These are phyloP conservation scores for Rhinoraja longicauda DNA, from an alignment of 2,797 vertebrate species.

Conservation along the genomic window DNA sequence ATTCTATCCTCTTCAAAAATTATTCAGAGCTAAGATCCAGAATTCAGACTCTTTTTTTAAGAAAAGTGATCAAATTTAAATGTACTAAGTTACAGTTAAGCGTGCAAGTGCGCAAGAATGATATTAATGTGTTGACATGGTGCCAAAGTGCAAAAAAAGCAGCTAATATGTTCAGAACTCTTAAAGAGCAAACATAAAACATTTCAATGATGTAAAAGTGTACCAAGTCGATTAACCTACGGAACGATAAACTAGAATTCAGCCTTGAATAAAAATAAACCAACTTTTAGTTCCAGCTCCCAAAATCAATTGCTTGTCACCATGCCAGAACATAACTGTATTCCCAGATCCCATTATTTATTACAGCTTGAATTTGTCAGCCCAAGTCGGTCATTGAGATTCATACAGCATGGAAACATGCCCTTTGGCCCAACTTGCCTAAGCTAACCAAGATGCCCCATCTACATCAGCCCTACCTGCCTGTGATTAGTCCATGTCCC, in stretches of 20 bases:
- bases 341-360: background rate
- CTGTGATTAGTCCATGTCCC: too few relatives aligned
- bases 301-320: background rate
- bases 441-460: too few relatives aligned
- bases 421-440: too few relatives aligned
- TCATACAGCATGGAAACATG: too few relatives aligned
- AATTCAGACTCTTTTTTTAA: background rate
- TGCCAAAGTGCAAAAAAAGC: background rate
- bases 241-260: too few relatives aligned
- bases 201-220: background rate
- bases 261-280: background rate
- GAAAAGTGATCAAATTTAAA: background rate
- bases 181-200: background rate
- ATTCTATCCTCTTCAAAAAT: background rate
- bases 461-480: too few relatives aligned
- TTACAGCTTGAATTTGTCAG: background rate
- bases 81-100: background rate
- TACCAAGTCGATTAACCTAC: background rate
- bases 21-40: background rate
- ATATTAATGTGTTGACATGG: background rate
- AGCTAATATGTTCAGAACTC: background rate
- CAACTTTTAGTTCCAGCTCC: background rate
- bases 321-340: background rate
- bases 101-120: too few relatives aligned
- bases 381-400: too few relatives aligned